Evolutionary conservation across 92 coral and sea anemone species (phyloP).

Genomic region (Bergia sp.): DNA sequence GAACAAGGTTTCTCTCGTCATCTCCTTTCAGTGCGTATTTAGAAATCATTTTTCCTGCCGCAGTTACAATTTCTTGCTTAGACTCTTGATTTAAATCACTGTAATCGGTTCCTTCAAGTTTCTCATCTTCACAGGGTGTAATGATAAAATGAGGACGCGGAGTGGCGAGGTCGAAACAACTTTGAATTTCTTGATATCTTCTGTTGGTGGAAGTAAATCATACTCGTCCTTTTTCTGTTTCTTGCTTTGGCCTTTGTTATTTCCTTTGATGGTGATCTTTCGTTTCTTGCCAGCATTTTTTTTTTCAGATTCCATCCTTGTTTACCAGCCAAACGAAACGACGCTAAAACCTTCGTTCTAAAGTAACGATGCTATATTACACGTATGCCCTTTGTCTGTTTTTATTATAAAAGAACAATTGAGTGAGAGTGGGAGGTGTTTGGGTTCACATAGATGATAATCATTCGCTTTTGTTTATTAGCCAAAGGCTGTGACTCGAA

Average conservation of each 20-base stretch:
- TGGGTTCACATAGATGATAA: background rate
- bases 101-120: constrained; percentile 20
- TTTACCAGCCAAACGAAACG: too few species aligned
- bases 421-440: too few species aligned
- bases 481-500: background rate
- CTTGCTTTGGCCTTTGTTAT: too few species aligned
- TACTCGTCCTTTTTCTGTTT: too few species aligned
- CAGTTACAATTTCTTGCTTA: constrained; percentile 44
- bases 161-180: constrained; percentile 62
- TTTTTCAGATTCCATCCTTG: background rate
- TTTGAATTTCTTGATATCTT: constrained; percentile 50
- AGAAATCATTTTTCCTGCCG: constrained; percentile 58
- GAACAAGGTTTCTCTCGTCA: constrained; percentile 5
- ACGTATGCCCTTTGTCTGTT: too few species aligned
- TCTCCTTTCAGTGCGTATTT: constrained; percentile 27
- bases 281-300: background rate
- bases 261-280: too few species aligned
- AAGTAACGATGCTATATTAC: too few species aligned
- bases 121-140: constrained; percentile 30
- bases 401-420: too few species aligned
- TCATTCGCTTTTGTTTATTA: background rate
- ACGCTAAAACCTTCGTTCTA: too few species aligned
- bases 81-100: background rate
- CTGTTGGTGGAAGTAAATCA: constrained; percentile 52
- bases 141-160: constrained; percentile 70